Base-by-base conservation (phyloP, 2,797 vertebrate genomes). In the Poliocrania exsul region DNA sequence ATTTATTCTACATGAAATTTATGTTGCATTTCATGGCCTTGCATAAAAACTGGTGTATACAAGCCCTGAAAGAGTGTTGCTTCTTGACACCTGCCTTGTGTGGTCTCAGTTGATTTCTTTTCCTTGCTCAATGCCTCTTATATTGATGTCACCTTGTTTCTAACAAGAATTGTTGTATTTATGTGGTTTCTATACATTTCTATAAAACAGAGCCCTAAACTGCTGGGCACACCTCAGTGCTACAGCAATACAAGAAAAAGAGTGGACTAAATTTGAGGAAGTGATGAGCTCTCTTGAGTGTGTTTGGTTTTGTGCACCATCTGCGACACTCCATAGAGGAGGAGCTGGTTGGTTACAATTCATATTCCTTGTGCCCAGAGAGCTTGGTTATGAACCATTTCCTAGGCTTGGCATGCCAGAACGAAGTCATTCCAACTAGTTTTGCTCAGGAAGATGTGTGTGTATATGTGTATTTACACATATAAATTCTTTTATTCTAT, bases 391-490 rank as follows among this genome's bases (percentile, higher is more conserved):
- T 53, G 66, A 37, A 40, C 24, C 23, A 28, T 67, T 92, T 92
- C 40, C 37, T 23, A 64, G 31, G 33, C 66, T 53, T 88, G 44
- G 35, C 10, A 14, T 66, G n/a, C 16, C 49, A 74, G 42, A 57
- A 75, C 61, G 75, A 85, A 57, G 42, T 50, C 7, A 69, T 46
- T 79, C 46, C 50, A 75, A 44, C 20, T 50, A 49, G 9, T 84
- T 90, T 67, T 84, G 29, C 57, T 72, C 42, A 72, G 66, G 65
- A 42, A 51, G 24, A 23, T 74, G 3, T 28, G 6, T 37, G 7
- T 46, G 3, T 23, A 5, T 44, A 25, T 31, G 4, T 35, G 11
- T 72, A 40, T 54, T 58, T 15, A 17, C 4, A 19, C 0, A 0
- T 25, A 19, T 5, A 40, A 82, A 46, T n/a, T 74, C 17, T 66